phyloP scores from a whole-genome alignment of 2,888 invertebrate genomes.

The Drosophila heteroneura region DNA sequence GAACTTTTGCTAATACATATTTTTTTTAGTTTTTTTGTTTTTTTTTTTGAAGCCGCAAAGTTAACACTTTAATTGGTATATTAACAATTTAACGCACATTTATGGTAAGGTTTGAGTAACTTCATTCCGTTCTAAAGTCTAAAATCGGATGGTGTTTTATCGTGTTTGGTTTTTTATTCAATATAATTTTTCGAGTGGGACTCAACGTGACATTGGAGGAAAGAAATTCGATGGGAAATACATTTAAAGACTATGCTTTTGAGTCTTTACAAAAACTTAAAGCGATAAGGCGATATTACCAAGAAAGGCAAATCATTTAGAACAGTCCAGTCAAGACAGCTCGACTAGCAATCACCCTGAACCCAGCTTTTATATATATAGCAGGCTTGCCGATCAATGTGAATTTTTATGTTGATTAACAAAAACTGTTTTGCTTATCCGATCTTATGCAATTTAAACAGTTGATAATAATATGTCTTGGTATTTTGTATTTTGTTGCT shows the following conservation, averaged over 20 bases:
- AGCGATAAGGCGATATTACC: background rate
- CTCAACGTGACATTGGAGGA: constrained; percentile 17
- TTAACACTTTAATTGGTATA: constrained; percentile 60
- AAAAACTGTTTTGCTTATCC: background rate
- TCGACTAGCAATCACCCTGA: background rate
- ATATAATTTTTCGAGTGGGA: constrained; percentile 2
- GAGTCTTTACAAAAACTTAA: background rate
- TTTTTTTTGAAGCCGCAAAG: constrained; percentile 71
- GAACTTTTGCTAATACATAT: constrained; percentile 49
- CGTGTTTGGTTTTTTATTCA: constrained; percentile 25
- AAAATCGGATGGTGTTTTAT: constrained; percentile 52
- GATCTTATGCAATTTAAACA: background rate
- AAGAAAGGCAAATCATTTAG: background rate
- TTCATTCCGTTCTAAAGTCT: constrained; percentile 55
- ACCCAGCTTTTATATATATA: background rate
- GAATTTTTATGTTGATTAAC: background rate
- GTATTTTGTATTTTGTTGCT: background rate
- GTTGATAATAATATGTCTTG: background rate
- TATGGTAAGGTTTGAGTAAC: constrained; percentile 56
- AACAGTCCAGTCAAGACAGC: background rate
- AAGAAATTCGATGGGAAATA: background rate
- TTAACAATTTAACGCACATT: constrained; percentile 72
- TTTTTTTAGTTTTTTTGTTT: constrained; percentile 21
- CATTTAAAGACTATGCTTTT: background rate
- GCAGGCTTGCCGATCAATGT: background rate